These are phyloP conservation scores for Deroplatys truncata DNA, from an alignment of 2,888 invertebrate genomes.

Conservation along the genomic window DNA sequence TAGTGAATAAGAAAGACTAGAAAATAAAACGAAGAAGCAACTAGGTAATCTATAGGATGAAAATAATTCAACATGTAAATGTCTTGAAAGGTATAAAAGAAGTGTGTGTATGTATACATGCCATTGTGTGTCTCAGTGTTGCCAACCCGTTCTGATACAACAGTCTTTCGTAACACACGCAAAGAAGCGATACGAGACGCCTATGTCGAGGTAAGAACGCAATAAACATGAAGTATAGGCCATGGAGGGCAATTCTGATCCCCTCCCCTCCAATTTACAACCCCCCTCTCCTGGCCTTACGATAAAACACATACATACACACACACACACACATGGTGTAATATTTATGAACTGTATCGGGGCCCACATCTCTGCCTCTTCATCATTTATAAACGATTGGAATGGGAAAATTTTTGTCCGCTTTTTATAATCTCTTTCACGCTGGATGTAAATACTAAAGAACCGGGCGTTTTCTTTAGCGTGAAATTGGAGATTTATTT, in stretches of 20 bases:
- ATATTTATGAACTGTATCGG: neutral
- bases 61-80: constrained; percentile 6
- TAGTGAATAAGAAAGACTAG: neutral
- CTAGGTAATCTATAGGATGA: neutral
- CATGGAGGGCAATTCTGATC: neutral
- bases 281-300: neutral
- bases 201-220: neutral
- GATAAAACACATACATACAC: neutral
- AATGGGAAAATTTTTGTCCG: neutral
- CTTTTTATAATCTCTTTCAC: neutral
- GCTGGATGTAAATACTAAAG: neutral
- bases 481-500: neutral
- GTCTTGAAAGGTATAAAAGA: constrained; percentile 8
- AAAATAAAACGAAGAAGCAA: neutral
- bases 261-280: neutral
- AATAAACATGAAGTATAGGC: neutral
- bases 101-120: neutral
- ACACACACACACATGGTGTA: neutral
- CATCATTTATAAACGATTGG: neutral
- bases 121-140: neutral
- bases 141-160: neutral
- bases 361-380: neutral
- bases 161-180: neutral
- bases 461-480: neutral
- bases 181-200: neutral